Percentiles rank a stretch among this genome's conserved stretches.
Conservation (phyloP, 2,113 vertebrate species). For the Rhineura floridana region DNA sequence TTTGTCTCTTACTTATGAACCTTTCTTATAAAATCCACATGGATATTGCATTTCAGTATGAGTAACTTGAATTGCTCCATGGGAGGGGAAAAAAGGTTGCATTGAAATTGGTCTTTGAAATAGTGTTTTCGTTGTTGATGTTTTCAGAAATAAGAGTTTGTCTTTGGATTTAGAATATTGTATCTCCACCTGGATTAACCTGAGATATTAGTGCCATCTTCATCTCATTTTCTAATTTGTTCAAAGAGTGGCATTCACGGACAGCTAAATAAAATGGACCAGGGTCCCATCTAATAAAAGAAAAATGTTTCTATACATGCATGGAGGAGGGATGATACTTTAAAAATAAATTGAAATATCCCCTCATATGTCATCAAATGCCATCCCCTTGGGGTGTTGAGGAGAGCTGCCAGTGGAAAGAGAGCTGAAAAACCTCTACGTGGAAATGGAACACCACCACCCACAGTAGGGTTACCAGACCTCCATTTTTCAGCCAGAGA, state of each 20-base stretch:
- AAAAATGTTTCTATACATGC: background rate
- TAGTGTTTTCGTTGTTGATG: background rate
- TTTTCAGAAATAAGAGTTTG: background rate
- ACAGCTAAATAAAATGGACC: background rate
- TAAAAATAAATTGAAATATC: no score
- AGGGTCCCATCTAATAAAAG: background rate
- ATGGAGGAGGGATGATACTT: background rate
- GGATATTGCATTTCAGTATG: background rate
- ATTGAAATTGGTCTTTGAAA: background rate
- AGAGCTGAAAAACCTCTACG: background rate
- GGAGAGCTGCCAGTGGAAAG: background rate
- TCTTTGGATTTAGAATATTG: background rate
- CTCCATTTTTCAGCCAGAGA: no score
- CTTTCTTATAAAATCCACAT: background rate
- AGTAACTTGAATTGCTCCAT: background rate
- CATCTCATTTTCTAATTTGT: background rate
- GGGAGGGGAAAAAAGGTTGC: background rate
- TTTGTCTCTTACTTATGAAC: background rate
- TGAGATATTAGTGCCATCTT: background rate
- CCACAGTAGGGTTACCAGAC: no score
- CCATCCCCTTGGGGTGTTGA: background rate
- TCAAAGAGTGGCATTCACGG: background rate
- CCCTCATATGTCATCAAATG: background rate
- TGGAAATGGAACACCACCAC: background rate
- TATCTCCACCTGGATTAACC: no score